Evolutionary conservation across 2,797 vertebrate species (phyloP).

Genomic region (Esox masquinongy): DNA sequence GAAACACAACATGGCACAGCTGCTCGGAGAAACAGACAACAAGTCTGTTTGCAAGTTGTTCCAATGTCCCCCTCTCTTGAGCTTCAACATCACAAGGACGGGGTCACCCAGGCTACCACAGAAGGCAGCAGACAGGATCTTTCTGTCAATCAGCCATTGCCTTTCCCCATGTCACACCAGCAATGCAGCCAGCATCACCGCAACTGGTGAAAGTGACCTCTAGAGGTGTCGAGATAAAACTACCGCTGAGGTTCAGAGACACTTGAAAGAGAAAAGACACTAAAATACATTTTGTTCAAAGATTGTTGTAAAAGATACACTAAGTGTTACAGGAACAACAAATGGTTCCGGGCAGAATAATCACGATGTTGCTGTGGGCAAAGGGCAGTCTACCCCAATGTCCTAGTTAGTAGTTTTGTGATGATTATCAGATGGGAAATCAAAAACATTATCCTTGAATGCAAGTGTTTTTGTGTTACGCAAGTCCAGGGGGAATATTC

Average conservation of each 20-base stretch:
- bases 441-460: too few relatives aligned
- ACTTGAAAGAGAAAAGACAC: not conserved
- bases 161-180: not conserved
- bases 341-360: conserved; percentile 13
- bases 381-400: conserved; percentile 12
- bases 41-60: not conserved
- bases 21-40: not conserved
- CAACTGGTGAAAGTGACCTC: not conserved
- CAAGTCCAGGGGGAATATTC: not conserved
- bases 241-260: too few relatives aligned
- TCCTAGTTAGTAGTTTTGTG: too few relatives aligned
- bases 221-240: too few relatives aligned
- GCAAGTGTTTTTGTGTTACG: too few relatives aligned
- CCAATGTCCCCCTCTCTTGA: not conserved
- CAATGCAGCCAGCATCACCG: not conserved
- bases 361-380: conserved; percentile 5
- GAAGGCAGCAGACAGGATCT: not conserved
- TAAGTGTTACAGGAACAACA: not conserved
- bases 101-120: conserved; percentile 3
- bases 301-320: too few relatives aligned
- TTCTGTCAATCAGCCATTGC: not conserved
- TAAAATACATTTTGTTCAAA: too few relatives aligned
- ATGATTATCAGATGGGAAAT: too few relatives aligned
- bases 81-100: not conserved
- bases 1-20: too few relatives aligned